Evolutionary conservation across 2,888 invertebrate genomes (phyloP).

Genomic region (Lathronympha strigana): DNA sequence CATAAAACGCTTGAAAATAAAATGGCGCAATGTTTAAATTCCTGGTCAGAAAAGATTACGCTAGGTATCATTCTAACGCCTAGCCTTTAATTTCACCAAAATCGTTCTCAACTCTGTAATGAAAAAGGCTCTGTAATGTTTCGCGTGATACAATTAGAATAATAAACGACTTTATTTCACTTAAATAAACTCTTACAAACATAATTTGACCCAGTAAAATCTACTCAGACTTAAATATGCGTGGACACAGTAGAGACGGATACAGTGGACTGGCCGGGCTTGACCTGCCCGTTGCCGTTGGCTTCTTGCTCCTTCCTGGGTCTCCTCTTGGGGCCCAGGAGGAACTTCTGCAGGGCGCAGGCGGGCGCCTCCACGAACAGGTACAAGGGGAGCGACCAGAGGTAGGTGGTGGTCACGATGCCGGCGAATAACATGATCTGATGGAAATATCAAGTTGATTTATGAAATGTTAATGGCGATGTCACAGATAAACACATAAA

Average conservation of each 20-base stretch:
- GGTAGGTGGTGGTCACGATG: slow-evolving; percentile 69
- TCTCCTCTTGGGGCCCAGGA: slow-evolving; percentile 66
- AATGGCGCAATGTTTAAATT: too few relatives aligned
- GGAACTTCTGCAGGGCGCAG: slow-evolving; percentile 72
- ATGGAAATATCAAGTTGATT: not conserved
- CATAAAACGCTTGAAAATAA: not conserved
- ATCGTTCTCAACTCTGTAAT: not conserved
- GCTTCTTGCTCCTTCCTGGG: slow-evolving; percentile 57
- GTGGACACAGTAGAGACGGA: slow-evolving; percentile 78
- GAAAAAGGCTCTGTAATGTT: not conserved
- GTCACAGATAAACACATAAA: too few relatives aligned
- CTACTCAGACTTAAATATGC: slow-evolving; percentile 62
- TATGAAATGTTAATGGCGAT: too few relatives aligned
- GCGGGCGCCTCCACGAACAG: slow-evolving; percentile 76
- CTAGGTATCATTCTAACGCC: too few relatives aligned
- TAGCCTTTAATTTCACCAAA: too few relatives aligned
- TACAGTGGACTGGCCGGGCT: slow-evolving; percentile 70
- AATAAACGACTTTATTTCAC: not conserved
- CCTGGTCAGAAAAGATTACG: too few relatives aligned
- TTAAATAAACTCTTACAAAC: slow-evolving; percentile 15
- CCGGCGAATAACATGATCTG: slow-evolving; percentile 79
- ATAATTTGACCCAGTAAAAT: slow-evolving; percentile 11
- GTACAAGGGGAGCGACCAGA: slow-evolving; percentile 68
- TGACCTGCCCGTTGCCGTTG: slow-evolving; percentile 65
- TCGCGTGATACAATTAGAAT: not conserved